phyloP scores from a whole-genome alignment of 1,140 invertebrate genomes.

The Euglossa dilemma region DNA sequence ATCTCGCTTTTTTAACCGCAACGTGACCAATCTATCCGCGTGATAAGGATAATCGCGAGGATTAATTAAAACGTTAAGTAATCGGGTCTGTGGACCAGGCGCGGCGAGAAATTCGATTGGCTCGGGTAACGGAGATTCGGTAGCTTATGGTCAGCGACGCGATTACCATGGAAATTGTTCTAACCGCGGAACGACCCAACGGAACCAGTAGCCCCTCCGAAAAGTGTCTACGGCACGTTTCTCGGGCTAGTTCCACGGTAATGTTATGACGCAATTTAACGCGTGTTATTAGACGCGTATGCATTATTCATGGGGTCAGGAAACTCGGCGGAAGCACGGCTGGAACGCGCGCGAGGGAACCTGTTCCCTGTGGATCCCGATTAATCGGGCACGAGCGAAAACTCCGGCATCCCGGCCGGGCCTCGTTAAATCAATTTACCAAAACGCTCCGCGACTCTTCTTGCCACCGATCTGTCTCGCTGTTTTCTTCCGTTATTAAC shows the following conservation, averaged over 20 bases:
- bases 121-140: too few species aligned
- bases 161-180: neutral
- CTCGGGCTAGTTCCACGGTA: neutral
- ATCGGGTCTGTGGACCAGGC: too few species aligned
- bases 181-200: neutral
- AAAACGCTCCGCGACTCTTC: neutral
- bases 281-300: constrained; percentile 25
- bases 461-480: too few species aligned
- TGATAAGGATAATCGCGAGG: too few species aligned
- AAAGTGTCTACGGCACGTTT: neutral
- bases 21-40: too few species aligned
- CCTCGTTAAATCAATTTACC: neutral
- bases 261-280: constrained; percentile 20
- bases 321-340: constrained; percentile 1
- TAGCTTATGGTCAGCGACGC: neutral
- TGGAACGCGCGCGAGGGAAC: neutral
- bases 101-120: too few species aligned
- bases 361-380: neutral
- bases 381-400: constrained; percentile 29
- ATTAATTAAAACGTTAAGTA: too few species aligned
- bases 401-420: neutral
- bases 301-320: constrained; percentile 26
- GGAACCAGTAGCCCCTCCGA: neutral
- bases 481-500: neutral
- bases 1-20: too few species aligned